Base-by-base conservation (phyloP, 2,113 vertebrate species). In the Nesogale talazaci region DNA sequence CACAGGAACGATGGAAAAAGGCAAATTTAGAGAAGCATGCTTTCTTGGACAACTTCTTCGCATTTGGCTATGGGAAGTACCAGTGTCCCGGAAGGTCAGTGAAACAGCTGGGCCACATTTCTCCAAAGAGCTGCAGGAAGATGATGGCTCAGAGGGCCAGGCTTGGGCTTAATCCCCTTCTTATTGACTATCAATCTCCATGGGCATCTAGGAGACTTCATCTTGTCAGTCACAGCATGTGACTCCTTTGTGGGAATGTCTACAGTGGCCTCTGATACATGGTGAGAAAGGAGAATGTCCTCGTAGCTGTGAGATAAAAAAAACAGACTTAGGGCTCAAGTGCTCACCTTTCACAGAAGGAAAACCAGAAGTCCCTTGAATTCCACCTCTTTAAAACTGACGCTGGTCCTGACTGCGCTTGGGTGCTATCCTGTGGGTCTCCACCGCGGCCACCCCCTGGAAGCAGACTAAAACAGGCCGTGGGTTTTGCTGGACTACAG, bases 1-100 rank as follows among this genome's bases (percentile, higher is more conserved):
- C 98, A 98, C 98, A 99, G 98, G 98, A 99, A 98, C 98, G 98
- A 83, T 99, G 98, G 98, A 98, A 98, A 98, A 97, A 98, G 94
- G 98, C 98, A 98, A 98, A 98, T 98, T 98, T 99, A 98, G 98
- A 98, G 98, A 99, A 98, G 97, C 98, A 98, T 97, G 96, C 97
- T 97, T 98, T 98, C 98, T 98, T 99, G 98, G 98, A 99, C 95
- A 95, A 97, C 93, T 99, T 99, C 94, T 93, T 98, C 97, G 98
- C 98, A 90, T 99, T 99, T 31, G 98, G 98, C 98, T 97, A 98
- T 82, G 98, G 98, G 92, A 98, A 98, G 96, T 98, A 98, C 97
- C 98, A 98, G 93, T 99, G 98, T 97, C 99, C 98, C 95, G 98
- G 98, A 98, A 99, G 98, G 98, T 99, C 98, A 98, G 98, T 98